Evolutionary conservation across 2,113 vertebrate species (phyloP), one percentile per base, ranked within the genome.

Genomic region (Arvicanthis niloticus): DNA sequence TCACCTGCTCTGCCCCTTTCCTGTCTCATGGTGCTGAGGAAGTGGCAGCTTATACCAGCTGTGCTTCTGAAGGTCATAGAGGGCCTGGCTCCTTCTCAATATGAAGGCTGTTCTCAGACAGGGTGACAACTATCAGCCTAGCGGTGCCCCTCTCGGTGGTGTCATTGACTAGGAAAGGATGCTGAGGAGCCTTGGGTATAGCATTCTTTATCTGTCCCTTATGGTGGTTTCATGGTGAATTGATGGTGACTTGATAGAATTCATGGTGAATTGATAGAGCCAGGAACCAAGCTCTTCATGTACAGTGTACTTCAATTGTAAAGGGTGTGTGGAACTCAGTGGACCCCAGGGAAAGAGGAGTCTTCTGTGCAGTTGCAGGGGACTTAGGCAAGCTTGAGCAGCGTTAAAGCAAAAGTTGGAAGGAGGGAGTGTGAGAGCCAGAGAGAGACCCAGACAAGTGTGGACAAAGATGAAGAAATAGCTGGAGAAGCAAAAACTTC

Each of bases 271-370:
- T 68, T 93, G 65, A 73, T 73, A 68, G 17, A 45, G 72, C 51
- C 40, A 45, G 91, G 70, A 95, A 86, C 10, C 91, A 45, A 77
- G 86, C 12, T 6, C 75, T 94, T 96, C 45, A 67, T 91, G 84
- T 90, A 89, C 95, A 94, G 78, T 82, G 48, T 24, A 40, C 84
- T 48, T 91, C 67, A 86, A 77, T 95, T 96, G 76, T 72, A 82
- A 89, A 85, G 31, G 51, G 17, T 53, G 16, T 51, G 84, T 9
- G 5, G 58, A 19, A 10, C 31, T 45, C 37, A 22, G 5, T 17
- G 34, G 89, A 56, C 72, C 12, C 29, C 31, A 34, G 60, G 48
- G 24, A 89, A 58, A 67, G 73, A 45, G 3, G 56, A 16, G 45
- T 88, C 31, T 48, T 95, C 21, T 29, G n/a, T n/a, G 75, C 82